Evolutionary conservation across 2,888 invertebrate genomes (phyloP), one percentile per base, ranked within the genome.

Genomic region (Perdita meconis): DNA sequence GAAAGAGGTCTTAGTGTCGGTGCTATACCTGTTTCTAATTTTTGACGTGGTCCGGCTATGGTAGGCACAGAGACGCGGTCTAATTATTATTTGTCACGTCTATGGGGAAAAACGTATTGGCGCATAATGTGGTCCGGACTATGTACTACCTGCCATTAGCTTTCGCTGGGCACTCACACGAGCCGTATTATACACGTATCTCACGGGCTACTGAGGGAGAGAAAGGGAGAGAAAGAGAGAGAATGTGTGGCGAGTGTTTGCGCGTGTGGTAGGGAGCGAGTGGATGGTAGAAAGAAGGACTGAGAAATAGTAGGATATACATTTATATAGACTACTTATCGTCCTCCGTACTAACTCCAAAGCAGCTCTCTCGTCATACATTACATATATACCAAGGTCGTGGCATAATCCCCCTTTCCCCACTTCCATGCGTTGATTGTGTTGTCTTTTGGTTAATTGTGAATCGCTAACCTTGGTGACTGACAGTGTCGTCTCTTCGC

Each of bases 391-490:
- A 79, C 70, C 55, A 71, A 67, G 67, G 61, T 36, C 76, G 79
- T 79, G 77, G 79, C 64, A 77, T 67, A n/a, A n/a, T n/a, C 36
- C 61, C n/a, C 8, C 34, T 24, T 16, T 6, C 53, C 34, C 38
- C 10, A 50, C 26, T 53, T 73, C 78, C 76, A 51, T 84, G 86
- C 88, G 88, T 89, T 89, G 83, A 86, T 87, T 90, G 89, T 89
- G 86, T 90, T 88, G 89, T 90, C 87, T 72, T n/a, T n/a, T 89
- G 90, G 89, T 90, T 78, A 88, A 79, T 89, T 89, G 86, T 91
- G 90, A 89, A 86, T 87, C 87, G 90, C 90, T 91, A 91, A 91
- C 91, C 89, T n/a, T 84, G 90, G 90, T 90, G 89, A 87, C 86
- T 89, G 84, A 88, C 75, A 83, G 69, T 81, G 79, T 73, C 75